A percentile compares a stretch with the other conserved stretches of the same genome.
Evolutionary conservation across 2,797 vertebrate species (phyloP).

Genomic region (Alosa sapidissima): DNA sequence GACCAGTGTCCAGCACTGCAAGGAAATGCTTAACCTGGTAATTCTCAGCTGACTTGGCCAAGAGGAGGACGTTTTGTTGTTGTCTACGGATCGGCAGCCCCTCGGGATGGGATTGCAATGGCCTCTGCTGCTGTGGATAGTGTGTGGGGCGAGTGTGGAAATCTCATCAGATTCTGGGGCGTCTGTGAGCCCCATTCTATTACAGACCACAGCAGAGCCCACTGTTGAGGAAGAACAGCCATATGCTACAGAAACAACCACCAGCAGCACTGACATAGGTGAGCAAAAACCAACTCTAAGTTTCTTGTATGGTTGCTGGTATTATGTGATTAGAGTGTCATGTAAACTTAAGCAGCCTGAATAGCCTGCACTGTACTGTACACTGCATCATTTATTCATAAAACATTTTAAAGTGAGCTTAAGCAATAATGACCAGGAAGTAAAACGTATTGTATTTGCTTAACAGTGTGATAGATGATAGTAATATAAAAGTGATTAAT

Average conservation of each 20-base stretch:
- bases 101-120: constrained; percentile 42
- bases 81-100: background rate
- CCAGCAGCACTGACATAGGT: constrained; percentile 40
- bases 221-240: constrained; percentile 14
- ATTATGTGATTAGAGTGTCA: background rate
- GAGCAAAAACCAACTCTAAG: background rate
- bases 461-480: no score
- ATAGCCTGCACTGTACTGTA: no score
- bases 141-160: constrained; percentile 31
- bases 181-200: constrained; percentile 42
- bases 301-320: background rate
- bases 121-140: constrained; percentile 33
- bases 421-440: no score
- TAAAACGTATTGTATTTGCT: no score
- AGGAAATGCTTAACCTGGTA: background rate
- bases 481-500: no score
- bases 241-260: constrained; percentile 22
- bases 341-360: no score
- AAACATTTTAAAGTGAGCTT: no score
- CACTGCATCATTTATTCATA: no score
- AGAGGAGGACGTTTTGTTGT: background rate
- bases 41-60: background rate
- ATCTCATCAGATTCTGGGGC: constrained; percentile 26
- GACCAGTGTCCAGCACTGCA: background rate
- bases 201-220: constrained; percentile 27